Conservation (phyloP, 2,888 invertebrate genomes). For the Laspeyria flexula region DNA sequence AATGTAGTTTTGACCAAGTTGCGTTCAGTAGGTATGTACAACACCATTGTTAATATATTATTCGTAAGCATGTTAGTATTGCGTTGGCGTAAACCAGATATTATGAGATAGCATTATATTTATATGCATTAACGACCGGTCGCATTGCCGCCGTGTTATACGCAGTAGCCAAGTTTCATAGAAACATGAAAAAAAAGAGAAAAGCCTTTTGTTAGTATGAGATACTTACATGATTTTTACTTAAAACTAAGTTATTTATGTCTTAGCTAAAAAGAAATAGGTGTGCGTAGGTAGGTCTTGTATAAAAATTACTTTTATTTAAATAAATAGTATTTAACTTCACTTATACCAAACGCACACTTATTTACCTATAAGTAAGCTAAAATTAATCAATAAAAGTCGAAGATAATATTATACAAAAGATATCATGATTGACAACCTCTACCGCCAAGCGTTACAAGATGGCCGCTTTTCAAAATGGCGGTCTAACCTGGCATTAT, state of each 20-base stretch:
- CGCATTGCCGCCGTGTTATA: conserved; percentile 54
- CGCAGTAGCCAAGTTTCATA: conserved; percentile 83
- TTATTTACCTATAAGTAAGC: conserved; percentile 2
- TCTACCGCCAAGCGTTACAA: conserved; percentile 78
- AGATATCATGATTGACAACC: conserved; percentile 23
- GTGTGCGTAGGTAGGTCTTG: conserved; percentile 14
- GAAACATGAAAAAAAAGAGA: conserved; percentile 85
- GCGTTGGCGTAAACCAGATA: conserved; percentile 84
- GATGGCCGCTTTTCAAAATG: conserved; percentile 62
- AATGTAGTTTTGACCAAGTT: conserved; percentile 24
- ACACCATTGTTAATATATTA: conserved; percentile 61
- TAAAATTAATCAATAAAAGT: conserved; percentile 15
- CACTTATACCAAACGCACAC: conserved; percentile 3
- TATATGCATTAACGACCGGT: conserved; percentile 69
- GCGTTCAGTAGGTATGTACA: conserved; percentile 55
- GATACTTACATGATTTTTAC: conserved; percentile 62
- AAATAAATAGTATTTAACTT: not conserved
- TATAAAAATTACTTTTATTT: not conserved
- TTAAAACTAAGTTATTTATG: conserved; percentile 53
- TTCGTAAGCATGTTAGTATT: conserved; percentile 81
- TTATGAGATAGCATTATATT: conserved; percentile 74
- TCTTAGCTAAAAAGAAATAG: conserved; percentile 29
- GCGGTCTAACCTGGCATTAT: conserved; percentile 93
- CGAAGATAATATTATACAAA: conserved; percentile 53
- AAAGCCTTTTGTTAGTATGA: conserved; percentile 84